phyloP scores from a whole-genome alignment of 2,113 vertebrate species.

The Noctilio leporinus region DNA sequence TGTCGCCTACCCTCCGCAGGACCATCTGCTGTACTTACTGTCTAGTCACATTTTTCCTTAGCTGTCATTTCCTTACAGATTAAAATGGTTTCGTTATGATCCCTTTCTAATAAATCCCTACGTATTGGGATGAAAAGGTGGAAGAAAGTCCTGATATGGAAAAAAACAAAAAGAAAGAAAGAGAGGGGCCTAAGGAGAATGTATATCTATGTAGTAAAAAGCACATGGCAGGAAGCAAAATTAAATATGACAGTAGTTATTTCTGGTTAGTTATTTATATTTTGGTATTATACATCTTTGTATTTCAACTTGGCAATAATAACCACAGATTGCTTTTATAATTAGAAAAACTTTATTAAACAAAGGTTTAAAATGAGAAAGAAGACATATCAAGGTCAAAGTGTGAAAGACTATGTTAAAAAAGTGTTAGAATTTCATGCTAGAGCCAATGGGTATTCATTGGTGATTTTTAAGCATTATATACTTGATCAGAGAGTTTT shows the following conservation, averaged over 20 bases:
- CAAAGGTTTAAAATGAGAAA: not conserved
- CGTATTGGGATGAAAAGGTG: not conserved
- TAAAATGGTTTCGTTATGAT: not conserved
- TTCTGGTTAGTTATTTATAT: not conserved
- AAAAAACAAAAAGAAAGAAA: not conserved
- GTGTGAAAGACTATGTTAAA: not conserved
- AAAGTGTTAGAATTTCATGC: not conserved
- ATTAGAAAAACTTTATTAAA: not conserved
- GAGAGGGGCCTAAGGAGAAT: not conserved
- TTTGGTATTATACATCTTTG: not conserved
- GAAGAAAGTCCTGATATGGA: not conserved
- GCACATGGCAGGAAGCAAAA: not conserved
- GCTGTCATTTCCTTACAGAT: not conserved
- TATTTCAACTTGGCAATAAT: not conserved
- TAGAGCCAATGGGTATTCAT: not conserved
- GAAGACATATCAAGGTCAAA: not conserved
- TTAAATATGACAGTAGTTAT: not conserved
- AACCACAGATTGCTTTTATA: not conserved
- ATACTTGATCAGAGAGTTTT: not conserved
- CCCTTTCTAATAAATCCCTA: constrained; percentile 3
- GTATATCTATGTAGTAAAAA: not conserved
- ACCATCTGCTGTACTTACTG: no score
- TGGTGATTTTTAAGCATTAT: constrained; percentile 9
- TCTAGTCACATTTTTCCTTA: not conserved
- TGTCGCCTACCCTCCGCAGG: not conserved